A percentile compares a stretch with the other conserved stretches of the same genome.
Conservation (phyloP, 2,113 vertebrate species). For the Pachyramphus minor region DNA sequence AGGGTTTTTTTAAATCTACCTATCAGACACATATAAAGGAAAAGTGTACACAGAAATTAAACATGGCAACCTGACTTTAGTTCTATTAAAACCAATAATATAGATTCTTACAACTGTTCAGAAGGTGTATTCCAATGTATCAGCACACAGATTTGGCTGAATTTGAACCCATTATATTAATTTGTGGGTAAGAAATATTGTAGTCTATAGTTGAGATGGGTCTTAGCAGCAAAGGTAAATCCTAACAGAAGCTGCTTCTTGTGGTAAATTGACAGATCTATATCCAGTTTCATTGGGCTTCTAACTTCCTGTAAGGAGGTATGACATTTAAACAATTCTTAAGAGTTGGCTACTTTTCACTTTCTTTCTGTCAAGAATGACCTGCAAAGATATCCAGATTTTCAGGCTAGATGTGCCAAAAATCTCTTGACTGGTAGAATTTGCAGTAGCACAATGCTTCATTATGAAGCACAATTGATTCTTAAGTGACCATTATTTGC, state of each 20-base stretch:
- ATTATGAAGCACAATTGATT: background rate
- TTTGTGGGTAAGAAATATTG: background rate
- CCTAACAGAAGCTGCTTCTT: background rate
- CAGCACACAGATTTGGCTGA: background rate
- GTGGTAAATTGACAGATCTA: background rate
- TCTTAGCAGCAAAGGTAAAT: background rate
- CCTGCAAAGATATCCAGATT: background rate
- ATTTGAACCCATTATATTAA: background rate
- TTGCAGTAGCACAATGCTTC: background rate
- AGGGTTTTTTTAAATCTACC: background rate
- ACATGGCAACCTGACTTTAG: background rate
- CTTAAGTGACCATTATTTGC: background rate
- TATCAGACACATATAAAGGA: background rate
- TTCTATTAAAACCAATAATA: background rate
- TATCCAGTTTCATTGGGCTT: background rate
- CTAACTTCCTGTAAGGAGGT: background rate
- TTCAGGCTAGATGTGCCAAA: background rate
- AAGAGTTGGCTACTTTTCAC: background rate
- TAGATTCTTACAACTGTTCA: background rate
- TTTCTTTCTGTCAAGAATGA: background rate
- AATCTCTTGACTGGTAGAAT: background rate
- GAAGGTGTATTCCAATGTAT: background rate
- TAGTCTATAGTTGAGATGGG: background rate
- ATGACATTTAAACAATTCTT: background rate
- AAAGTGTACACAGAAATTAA: background rate